Evolutionary conservation across 2,888 invertebrate species (phyloP), one percentile per base, ranked within the genome.

Genomic region (Synanthedon formicaeformis): DNA sequence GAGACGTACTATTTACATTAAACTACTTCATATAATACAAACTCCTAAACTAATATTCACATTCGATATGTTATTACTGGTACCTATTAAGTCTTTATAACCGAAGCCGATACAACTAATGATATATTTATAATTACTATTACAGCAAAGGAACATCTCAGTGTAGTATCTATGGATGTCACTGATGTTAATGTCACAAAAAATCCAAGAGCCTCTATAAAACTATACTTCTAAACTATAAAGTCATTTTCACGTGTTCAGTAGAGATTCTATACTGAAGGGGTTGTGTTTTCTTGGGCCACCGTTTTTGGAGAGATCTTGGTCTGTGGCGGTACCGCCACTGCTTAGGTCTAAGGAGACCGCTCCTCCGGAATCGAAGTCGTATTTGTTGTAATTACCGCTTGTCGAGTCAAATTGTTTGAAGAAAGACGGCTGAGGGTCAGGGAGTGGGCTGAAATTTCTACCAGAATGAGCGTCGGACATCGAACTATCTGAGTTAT

Each of bases 221-320:
- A 55, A 59, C 58, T 60, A 27, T 60, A 63, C 59, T 58, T 56
- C 59, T 62, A 62, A 14, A 52, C 12, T 14, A 14, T 23, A 62
- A 65, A 78, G 76, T 79, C 72, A 79, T 69, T 85, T 89, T 90
- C 90, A 90, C 87, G 91, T 92, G 70, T 93, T 93, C 69, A 96
- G 89, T 64, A 96, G 84, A 55, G 95, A 95, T 75, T 96, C 96
- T 91, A 96, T 96, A 87, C 95, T 95, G 88, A 96, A 96, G 52
- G 96, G 95, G 84, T 95, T 95, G 78, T 89, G 91, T 86, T 89
- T 91, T 74, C 90, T 90, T 78, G 78, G 86, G 76, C 67, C 89
- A 63, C 78, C 90, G 75, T 77, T 90, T 86, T 82, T 89, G 27
- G 82, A 81, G 67, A 80, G 67, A 70, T 81, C 83, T 74, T 81